Percentiles rank a stretch among this genome's conserved stretches.
Conservation (phyloP, 2,797 vertebrate genomes). For the Rhyacichthys aspro region DNA sequence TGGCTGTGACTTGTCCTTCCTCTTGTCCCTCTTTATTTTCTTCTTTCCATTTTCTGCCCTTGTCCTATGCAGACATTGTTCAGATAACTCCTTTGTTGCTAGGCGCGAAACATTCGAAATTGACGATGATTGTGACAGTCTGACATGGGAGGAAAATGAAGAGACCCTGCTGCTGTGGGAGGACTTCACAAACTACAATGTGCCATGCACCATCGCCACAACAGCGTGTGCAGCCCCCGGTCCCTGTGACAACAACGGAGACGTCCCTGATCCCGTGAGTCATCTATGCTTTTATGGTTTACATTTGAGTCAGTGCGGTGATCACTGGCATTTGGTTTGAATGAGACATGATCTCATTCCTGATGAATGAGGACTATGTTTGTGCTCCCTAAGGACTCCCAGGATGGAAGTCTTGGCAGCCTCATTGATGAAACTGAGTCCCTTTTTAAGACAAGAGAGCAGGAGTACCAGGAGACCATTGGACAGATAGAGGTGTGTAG, state of each 20-base stretch:
- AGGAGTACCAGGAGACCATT: slow-evolving; percentile 98
- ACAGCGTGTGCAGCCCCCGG: slow-evolving; percentile 22
- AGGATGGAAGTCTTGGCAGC: slow-evolving; percentile 94
- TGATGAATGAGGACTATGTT: slow-evolving; percentile 58
- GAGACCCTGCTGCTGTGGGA: slow-evolving; percentile 97
- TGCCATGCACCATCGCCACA: slow-evolving; percentile 58
- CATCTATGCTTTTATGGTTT: slow-evolving; percentile 14
- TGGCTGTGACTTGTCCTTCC: slow-evolving; percentile 51
- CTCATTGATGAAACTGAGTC: slow-evolving; percentile 96
- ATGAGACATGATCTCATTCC: slow-evolving; percentile 55
- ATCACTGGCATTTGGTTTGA: too few species aligned
- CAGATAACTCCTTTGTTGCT: slow-evolving; percentile 81
- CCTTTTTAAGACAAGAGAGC: slow-evolving; percentile 95
- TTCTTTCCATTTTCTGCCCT: slow-evolving; percentile 36
- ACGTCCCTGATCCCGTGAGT: slow-evolving; percentile 77
- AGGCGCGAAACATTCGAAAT: slow-evolving; percentile 96
- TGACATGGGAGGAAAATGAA: slow-evolving; percentile 98
- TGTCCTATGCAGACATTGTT: slow-evolving; percentile 74
- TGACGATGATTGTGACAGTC: slow-evolving; percentile 95
- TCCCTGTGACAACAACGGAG: slow-evolving; percentile 75
- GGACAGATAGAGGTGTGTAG: slow-evolving; percentile 91
- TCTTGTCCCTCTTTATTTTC: slow-evolving; percentile 24
- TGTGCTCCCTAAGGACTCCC: slow-evolving; percentile 73
- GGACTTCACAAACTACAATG: slow-evolving; percentile 95
- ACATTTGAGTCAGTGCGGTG: slow-evolving; percentile 37